Percentiles rank a stretch among this genome's conserved stretches.
Evolutionary conservation across 2,113 vertebrate genomes (phyloP).

Genomic region (Petrocephalus zakoni): DNA sequence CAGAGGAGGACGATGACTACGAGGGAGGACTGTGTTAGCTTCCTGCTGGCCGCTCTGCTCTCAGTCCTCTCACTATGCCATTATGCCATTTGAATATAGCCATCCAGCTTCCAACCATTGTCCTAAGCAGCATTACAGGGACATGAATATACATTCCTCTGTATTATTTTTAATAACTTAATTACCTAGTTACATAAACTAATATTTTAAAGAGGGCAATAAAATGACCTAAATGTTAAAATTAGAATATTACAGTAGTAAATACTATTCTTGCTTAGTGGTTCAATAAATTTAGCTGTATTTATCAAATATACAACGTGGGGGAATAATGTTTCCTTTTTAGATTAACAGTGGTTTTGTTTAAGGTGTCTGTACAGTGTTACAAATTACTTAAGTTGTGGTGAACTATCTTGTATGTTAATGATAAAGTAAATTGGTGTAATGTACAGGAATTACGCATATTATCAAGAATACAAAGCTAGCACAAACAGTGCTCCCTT

Average conservation of each 20-base stretch:
- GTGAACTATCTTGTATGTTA: neutral
- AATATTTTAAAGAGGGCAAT: neutral
- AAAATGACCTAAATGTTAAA: slow-evolving; percentile 16
- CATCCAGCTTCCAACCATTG: neutral
- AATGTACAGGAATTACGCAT: slow-evolving; percentile 50
- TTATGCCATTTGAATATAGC: neutral
- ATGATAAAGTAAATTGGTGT: slow-evolving; percentile 34
- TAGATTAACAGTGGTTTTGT: neutral
- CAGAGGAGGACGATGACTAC: slow-evolving; percentile 86
- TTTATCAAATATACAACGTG: neutral
- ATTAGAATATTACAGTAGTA: neutral
- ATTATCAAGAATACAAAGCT: slow-evolving; percentile 24
- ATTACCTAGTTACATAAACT: neutral
- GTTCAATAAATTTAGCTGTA: neutral
- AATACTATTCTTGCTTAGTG: neutral
- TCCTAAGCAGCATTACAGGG: neutral
- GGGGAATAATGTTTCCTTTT: neutral
- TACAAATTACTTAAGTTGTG: neutral
- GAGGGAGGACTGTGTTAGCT: slow-evolving; percentile 88
- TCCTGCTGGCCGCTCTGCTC: neutral
- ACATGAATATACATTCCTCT: neutral
- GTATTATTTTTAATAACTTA: neutral
- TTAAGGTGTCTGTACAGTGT: neutral
- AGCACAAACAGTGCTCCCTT: slow-evolving; percentile 19
- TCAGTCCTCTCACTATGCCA: neutral